These are phyloP conservation scores for Potorous gilbertii DNA, from an alignment of 2,797 vertebrate genomes.

Conservation along the genomic window DNA sequence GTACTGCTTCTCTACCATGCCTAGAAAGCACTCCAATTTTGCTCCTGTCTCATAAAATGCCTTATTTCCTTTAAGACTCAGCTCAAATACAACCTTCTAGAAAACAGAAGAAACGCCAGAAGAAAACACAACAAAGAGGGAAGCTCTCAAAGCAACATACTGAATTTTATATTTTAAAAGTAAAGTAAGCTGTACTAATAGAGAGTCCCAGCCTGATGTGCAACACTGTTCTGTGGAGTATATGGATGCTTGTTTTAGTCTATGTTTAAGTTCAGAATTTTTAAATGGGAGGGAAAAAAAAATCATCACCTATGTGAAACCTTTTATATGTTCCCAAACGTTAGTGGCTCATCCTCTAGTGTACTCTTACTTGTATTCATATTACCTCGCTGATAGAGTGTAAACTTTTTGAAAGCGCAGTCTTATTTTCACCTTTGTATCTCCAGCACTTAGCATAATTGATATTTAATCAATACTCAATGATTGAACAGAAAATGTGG, in stretches of 20 bases:
- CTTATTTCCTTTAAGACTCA: not conserved
- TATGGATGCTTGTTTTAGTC: not conserved
- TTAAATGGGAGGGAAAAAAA: no score
- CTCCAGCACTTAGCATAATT: slow-evolving; percentile 26
- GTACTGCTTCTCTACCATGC: not conserved
- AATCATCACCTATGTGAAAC: not conserved
- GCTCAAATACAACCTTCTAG: not conserved
- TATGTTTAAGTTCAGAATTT: not conserved
- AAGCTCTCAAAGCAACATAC: not conserved
- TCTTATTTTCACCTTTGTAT: not conserved
- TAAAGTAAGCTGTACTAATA: not conserved
- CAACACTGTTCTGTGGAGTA: not conserved
- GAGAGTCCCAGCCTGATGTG: not conserved
- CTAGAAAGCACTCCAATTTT: not conserved
- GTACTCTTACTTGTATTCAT: not conserved
- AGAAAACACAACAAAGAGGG: not conserved
- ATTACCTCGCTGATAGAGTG: not conserved
- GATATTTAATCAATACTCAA: slow-evolving; percentile 26
- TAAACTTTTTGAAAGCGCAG: not conserved
- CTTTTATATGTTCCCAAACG: not conserved
- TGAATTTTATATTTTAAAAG: not conserved
- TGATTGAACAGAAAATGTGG: slow-evolving; percentile 46
- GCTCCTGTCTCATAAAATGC: not conserved
- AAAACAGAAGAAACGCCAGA: not conserved
- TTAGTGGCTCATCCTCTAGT: not conserved